Evolutionary conservation across 1,140 invertebrate species (phyloP), one percentile per base, ranked within the genome.

Genomic region (Apis florea): DNA sequence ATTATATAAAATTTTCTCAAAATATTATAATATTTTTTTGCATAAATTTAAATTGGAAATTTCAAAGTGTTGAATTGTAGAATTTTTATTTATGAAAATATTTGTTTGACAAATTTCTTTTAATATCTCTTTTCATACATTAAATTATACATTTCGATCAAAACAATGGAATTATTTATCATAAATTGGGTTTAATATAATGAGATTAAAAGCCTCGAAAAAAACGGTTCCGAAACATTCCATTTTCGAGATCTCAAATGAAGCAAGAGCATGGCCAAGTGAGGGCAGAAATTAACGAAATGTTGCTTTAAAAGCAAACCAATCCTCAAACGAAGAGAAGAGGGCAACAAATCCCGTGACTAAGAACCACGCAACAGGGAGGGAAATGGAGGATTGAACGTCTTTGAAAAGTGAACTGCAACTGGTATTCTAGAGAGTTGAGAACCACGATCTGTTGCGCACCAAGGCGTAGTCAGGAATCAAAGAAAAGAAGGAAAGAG

Each of bases 401-500:
- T 31, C 54, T 70, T 78, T 78, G 76, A 51, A 78, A 70, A 40
- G 66, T 26, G 76, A 78, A 70, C 82, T 56, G 64, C 72, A 77
- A 77, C 82, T 77, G 86, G 53, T 53, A 40, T 68, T 58, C 82
- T 31, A 40, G 15, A 31, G 19, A 85, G 68, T 86, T 83, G 84
- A 85, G 84, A 79, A 82, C 74, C 79, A 61, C 63, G 73, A 59
- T 86, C 64, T 74, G 79, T 85, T 78, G 70, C 66, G 66, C 63
- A 82, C 26, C 11, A 47, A 74, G 64, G 26, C 53, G 31, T 31
- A 70, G 49, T 71, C 13, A 58, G 49, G 70, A 85, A 86, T 85
- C 71, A 76, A 83, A 85, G 66, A 54, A 15, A 63, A 70, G 31
- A 24, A 51, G 69, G 61, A 79, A 54, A 79, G 66, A 54, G 19